phyloP scores from a whole-genome alignment of 2,113 vertebrate genomes.

The Chaetops frenatus region DNA sequence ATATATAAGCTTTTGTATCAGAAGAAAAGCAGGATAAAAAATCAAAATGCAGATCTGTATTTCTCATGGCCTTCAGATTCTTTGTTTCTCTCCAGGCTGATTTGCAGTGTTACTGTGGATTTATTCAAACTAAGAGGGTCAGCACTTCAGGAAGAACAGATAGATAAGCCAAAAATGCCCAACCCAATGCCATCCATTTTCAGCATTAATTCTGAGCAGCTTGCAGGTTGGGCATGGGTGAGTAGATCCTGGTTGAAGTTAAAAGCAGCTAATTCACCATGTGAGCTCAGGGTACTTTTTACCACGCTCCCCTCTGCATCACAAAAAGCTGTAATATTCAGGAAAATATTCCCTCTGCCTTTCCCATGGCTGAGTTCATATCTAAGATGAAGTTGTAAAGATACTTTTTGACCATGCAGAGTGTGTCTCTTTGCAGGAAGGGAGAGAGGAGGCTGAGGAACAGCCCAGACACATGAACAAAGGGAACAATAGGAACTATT shows the following conservation, averaged over 20 bases:
- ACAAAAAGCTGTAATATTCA: neutral
- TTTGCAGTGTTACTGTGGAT: neutral
- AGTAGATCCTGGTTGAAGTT: neutral
- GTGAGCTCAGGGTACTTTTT: neutral
- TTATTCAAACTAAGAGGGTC: neutral
- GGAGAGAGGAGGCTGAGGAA: neutral
- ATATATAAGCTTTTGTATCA: neutral
- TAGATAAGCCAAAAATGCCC: neutral
- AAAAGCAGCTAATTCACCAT: neutral
- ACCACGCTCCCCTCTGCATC: neutral
- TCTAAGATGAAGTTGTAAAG: neutral
- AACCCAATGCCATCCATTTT: neutral
- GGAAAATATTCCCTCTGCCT: neutral
- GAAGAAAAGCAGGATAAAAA: neutral
- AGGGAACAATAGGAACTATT: slow-evolving; percentile 20
- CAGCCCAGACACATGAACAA: neutral
- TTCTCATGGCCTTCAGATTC: neutral
- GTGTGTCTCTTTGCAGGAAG: neutral
- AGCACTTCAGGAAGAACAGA: neutral
- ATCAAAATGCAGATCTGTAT: neutral
- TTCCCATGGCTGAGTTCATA: neutral
- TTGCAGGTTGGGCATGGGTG: neutral
- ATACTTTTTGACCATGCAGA: neutral
- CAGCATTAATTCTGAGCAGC: neutral
- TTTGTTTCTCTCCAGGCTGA: slow-evolving; percentile 9